Percentiles rank a stretch among this genome's conserved stretches.
phyloP scores from a whole-genome alignment of 2,797 vertebrate genomes.

The Sebastiscus albofasciatus region DNA sequence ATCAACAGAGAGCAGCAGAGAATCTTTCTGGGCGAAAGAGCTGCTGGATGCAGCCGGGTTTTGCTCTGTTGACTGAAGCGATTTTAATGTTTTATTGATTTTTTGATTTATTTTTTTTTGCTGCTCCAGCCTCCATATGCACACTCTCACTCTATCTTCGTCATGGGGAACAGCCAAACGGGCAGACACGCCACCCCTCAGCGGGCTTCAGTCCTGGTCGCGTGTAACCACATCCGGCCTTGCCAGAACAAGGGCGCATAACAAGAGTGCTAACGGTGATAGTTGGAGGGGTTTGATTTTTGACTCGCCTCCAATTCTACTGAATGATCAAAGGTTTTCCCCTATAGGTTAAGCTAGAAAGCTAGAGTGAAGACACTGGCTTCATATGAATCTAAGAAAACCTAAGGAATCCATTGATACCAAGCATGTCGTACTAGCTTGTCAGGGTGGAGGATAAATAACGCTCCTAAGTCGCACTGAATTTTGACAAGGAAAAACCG shows the following conservation, averaged over 20 bases:
- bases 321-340: constrained; percentile 35
- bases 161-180: constrained; percentile 65
- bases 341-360: too few relatives aligned
- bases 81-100: constrained; percentile 84
- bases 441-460: too few relatives aligned
- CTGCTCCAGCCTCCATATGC: constrained; percentile 73
- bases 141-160: constrained; percentile 76
- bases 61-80: constrained; percentile 88
- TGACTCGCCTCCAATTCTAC: constrained; percentile 40
- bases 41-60: constrained; percentile 82
- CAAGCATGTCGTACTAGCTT: too few relatives aligned
- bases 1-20: constrained; percentile 54
- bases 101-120: constrained; percentile 84
- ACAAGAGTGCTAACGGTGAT: constrained; percentile 23
- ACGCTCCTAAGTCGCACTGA: too few relatives aligned
- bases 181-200: constrained; percentile 3
- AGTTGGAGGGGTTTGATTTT: constrained; percentile 43
- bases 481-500: too few relatives aligned
- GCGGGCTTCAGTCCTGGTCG: constrained; percentile 29
- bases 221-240: constrained; percentile 26
- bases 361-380: too few relatives aligned
- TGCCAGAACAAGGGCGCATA: constrained; percentile 27
- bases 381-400: too few relatives aligned
- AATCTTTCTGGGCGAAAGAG: constrained; percentile 63
- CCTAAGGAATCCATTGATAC: too few relatives aligned